phyloP scores from a whole-genome alignment of 2,888 invertebrate species.

The Drosophila merina region DNA sequence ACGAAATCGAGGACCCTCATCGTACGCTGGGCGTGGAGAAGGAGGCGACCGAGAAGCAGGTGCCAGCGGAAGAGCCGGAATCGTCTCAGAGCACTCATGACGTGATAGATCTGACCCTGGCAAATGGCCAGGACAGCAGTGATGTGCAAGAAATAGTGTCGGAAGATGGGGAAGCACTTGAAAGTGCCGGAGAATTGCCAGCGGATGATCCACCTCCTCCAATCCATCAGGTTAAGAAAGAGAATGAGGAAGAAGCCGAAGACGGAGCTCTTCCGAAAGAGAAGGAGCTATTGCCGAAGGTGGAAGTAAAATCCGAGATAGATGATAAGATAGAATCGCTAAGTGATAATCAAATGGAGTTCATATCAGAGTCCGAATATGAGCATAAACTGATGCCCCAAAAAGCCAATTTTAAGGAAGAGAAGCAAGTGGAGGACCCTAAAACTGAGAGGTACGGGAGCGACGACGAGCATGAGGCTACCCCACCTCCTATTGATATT shows the following conservation, averaged over 20 bases:
- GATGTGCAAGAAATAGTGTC: neutral
- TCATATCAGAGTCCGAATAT: constrained; percentile 6
- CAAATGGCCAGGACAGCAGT: constrained; percentile 32
- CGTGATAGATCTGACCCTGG: constrained; percentile 32
- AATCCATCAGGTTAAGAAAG: neutral
- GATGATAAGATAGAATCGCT: neutral
- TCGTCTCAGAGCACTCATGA: constrained; percentile 15
- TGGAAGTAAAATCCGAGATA: constrained; percentile 2
- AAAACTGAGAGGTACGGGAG: neutral
- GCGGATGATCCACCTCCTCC: neutral
- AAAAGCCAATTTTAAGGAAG: neutral
- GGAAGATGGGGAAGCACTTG: neutral
- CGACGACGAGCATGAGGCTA: neutral
- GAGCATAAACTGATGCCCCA: neutral
- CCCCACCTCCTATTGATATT: constrained; percentile 15
- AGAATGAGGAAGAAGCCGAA: neutral
- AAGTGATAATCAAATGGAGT: constrained; percentile 11
- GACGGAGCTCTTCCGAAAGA: neutral
- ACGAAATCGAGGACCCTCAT: constrained; percentile 55
- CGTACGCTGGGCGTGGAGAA: constrained; percentile 46
- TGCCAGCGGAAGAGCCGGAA: constrained; percentile 2
- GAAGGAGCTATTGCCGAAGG: neutral
- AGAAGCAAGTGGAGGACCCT: neutral
- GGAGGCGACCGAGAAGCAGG: constrained; percentile 32
- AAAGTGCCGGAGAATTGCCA: constrained; percentile 7